Percentiles rank a stretch among this genome's conserved stretches.
These are phyloP conservation scores for Catocala nupta DNA, from an alignment of 2,888 invertebrate species.

Conservation along the genomic window DNA sequence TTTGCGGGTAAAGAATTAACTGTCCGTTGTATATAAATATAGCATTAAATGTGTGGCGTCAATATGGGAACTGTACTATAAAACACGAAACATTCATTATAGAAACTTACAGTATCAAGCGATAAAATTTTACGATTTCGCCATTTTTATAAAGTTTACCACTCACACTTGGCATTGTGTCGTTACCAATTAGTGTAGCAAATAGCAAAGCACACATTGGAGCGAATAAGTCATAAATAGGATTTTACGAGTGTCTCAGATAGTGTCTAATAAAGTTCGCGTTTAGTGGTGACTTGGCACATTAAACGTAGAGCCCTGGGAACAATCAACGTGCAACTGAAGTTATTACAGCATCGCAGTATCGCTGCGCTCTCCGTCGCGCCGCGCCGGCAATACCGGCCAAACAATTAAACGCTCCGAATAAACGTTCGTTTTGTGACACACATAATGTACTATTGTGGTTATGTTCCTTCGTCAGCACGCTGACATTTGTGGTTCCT, in stretches of 20 bases:
- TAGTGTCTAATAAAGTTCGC: slow-evolving; percentile 69
- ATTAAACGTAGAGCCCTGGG: slow-evolving; percentile 50
- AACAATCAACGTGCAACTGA: slow-evolving; percentile 39
- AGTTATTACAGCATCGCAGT: slow-evolving; percentile 23
- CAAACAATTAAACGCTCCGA: slow-evolving; percentile 20
- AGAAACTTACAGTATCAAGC: background rate
- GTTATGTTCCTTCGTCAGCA: slow-evolving; percentile 14
- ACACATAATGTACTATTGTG: slow-evolving; percentile 16
- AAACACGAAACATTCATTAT: background rate
- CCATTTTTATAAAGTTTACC: slow-evolving; percentile 11
- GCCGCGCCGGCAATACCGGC: slow-evolving; percentile 13
- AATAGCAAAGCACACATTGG: slow-evolving; percentile 58
- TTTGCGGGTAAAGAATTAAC: background rate
- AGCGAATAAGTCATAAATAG: slow-evolving; percentile 68
- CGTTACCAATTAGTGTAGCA: slow-evolving; percentile 70
- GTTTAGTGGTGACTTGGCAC: slow-evolving; percentile 69
- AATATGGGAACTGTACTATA: background rate
- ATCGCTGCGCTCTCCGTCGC: background rate
- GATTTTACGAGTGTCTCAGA: slow-evolving; percentile 68
- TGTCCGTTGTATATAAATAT: background rate
- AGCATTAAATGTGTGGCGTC: no score
- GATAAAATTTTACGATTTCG: background rate
- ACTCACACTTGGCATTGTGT: slow-evolving; percentile 47
- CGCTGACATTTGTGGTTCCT: background rate
- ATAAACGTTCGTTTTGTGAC: slow-evolving; percentile 5